Percentiles rank a stretch among this genome's conserved stretches.
These are phyloP conservation scores for Drosophila kikkawai DNA, from an alignment of 1,140 invertebrate species.

Conservation along the genomic window DNA sequence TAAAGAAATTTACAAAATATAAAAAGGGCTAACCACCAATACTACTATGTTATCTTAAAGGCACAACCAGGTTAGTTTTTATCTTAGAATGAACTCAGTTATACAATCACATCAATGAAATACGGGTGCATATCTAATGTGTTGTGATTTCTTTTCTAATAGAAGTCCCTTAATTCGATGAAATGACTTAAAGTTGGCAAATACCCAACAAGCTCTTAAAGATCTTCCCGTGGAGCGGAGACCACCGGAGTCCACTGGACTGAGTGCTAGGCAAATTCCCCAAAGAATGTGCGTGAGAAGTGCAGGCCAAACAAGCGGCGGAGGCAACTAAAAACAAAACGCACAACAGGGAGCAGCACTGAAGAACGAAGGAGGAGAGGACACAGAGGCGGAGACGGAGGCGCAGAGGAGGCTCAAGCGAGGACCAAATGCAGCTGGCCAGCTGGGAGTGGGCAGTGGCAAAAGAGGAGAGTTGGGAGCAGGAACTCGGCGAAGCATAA, in stretches of 20 bases:
- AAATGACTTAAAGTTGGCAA: conserved; percentile 33
- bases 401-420: conserved; percentile 14
- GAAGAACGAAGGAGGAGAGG: conserved; percentile 3
- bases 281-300: conserved; percentile 70
- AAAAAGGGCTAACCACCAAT: no score
- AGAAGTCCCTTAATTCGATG: neutral
- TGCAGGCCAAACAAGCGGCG: conserved; percentile 69
- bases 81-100: no score
- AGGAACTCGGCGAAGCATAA: conserved; percentile 58
- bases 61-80: no score
- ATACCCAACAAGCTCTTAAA: conserved; percentile 41
- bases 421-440: conserved; percentile 45
- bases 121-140: neutral
- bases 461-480: conserved; percentile 2
- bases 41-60: no score
- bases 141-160: neutral
- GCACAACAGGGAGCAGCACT: conserved; percentile 61
- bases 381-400: neutral
- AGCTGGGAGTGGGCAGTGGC: conserved; percentile 17
- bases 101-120: no score
- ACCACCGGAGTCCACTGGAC: conserved; percentile 2
- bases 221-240: conserved; percentile 26
- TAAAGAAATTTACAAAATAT: no score
- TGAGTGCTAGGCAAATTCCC: conserved; percentile 71
- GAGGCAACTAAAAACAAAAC: conserved; percentile 64